A percentile compares a stretch with the other conserved stretches of the same genome.
Conservation (phyloP, 2,888 invertebrate genomes). For the Phalera bucephala region DNA sequence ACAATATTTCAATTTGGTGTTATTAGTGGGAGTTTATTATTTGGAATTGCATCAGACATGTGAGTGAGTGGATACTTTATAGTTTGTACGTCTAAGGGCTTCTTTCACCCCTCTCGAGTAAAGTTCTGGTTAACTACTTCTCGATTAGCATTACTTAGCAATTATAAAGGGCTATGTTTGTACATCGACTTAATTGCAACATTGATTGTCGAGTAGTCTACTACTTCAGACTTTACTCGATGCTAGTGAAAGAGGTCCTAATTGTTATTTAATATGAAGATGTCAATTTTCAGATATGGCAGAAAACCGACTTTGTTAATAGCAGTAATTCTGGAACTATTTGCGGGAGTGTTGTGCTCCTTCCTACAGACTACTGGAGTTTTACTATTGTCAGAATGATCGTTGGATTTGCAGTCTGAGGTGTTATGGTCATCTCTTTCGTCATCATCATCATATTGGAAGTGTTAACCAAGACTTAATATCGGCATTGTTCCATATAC, state of each 20-base stretch:
- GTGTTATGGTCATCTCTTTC: slow-evolving; percentile 85
- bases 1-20: slow-evolving; percentile 89
- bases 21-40: slow-evolving; percentile 86
- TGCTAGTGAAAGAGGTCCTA: not conserved
- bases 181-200: too few relatives aligned
- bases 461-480: slow-evolving; percentile 71
- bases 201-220: too few relatives aligned
- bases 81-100: too few relatives aligned
- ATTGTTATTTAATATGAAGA: not conserved
- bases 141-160: too few relatives aligned
- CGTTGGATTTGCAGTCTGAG: slow-evolving; percentile 89
- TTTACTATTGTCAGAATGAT: slow-evolving; percentile 87
- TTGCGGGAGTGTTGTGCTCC: slow-evolving; percentile 86
- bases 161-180: too few relatives aligned
- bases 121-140: too few relatives aligned
- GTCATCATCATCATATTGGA: slow-evolving; percentile 84
- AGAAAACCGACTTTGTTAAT: slow-evolving; percentile 87
- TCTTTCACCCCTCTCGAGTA: too few relatives aligned
- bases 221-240: too few relatives aligned
- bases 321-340: slow-evolving; percentile 87
- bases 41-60: slow-evolving; percentile 89
- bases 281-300: slow-evolving; percentile 84
- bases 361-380: slow-evolving; percentile 83
- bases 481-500: slow-evolving; percentile 85
- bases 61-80: too few relatives aligned